Conservation (phyloP, 2,888 invertebrate species). For the Synergus laeviventris region DNA sequence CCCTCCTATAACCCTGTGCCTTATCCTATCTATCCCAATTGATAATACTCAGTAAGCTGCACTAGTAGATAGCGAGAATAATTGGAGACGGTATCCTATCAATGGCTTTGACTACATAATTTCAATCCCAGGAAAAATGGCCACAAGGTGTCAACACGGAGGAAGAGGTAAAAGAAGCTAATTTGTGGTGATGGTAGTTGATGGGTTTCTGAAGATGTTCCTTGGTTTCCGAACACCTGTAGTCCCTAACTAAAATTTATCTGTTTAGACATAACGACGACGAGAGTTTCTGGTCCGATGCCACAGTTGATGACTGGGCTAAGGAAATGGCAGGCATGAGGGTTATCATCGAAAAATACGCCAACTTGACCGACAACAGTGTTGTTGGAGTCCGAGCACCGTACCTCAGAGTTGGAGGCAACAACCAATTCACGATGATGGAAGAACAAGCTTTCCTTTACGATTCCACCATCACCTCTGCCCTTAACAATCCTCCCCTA, state of each 20-base stretch:
- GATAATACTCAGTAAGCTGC: constrained; percentile 5
- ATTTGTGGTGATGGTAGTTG: not conserved
- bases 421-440: constrained; percentile 98
- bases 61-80: constrained; percentile 14
- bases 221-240: not conserved
- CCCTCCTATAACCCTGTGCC: not conserved
- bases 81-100: not conserved
- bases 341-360: constrained; percentile 91
- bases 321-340: constrained; percentile 97
- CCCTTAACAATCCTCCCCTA: constrained; percentile 92
- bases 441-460: constrained; percentile 96
- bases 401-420: constrained; percentile 93
- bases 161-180: constrained; percentile 4
- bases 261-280: constrained; percentile 90
- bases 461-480: constrained; percentile 96
- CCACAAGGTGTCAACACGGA: constrained; percentile 3
- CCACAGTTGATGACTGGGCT: constrained; percentile 94
- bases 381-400: constrained; percentile 94
- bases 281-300: constrained; percentile 95
- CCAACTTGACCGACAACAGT: constrained; percentile 93
- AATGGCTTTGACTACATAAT: constrained; percentile 12
- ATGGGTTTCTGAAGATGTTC: not conserved
- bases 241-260: not conserved
- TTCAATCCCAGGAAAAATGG: constrained; percentile 17
- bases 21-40: not conserved